These are phyloP conservation scores for Clepsis dumicolana DNA, from an alignment of 2,888 invertebrate species.

Conservation along the genomic window DNA sequence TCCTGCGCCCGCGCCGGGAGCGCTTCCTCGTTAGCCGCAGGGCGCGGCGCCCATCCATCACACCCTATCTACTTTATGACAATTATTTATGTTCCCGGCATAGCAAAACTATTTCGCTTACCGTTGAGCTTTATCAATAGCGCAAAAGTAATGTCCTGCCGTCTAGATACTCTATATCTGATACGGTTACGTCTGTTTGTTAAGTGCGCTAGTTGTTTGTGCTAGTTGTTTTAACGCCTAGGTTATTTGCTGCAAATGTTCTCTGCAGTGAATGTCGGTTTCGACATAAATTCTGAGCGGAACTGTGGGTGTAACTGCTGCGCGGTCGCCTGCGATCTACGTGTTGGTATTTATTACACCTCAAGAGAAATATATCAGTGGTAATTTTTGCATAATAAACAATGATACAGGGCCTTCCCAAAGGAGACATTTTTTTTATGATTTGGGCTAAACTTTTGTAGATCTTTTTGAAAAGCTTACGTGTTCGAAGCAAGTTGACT, in stretches of 20 bases:
- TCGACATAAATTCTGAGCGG: slow-evolving; percentile 83
- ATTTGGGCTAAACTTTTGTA: not conserved
- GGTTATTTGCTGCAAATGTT: slow-evolving; percentile 83
- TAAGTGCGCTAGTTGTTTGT: slow-evolving; percentile 83
- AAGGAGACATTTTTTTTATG: not conserved
- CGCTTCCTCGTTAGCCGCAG: slow-evolving; percentile 74
- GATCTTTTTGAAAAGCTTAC: not conserved
- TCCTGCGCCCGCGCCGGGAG: slow-evolving; percentile 45
- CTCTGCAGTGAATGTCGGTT: slow-evolving; percentile 80
- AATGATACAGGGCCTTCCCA: slow-evolving; percentile 51
- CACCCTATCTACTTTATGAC: slow-evolving; percentile 82
- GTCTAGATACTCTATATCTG: slow-evolving; percentile 83
- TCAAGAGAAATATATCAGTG: slow-evolving; percentile 72
- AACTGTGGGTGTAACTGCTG: slow-evolving; percentile 84
- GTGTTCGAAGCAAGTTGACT: slow-evolving; percentile 7
- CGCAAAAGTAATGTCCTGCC: slow-evolving; percentile 82
- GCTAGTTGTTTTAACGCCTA: slow-evolving; percentile 84
- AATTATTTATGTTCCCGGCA: slow-evolving; percentile 84
- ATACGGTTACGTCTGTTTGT: slow-evolving; percentile 85
- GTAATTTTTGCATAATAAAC: slow-evolving; percentile 62
- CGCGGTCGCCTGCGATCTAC: slow-evolving; percentile 69
- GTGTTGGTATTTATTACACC: slow-evolving; percentile 76
- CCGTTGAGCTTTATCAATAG: slow-evolving; percentile 86
- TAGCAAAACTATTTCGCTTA: slow-evolving; percentile 83
- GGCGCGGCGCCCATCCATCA: slow-evolving; percentile 76